Conservation (phyloP, 2,888 invertebrate genomes). For the Folsomia candida region DNA sequence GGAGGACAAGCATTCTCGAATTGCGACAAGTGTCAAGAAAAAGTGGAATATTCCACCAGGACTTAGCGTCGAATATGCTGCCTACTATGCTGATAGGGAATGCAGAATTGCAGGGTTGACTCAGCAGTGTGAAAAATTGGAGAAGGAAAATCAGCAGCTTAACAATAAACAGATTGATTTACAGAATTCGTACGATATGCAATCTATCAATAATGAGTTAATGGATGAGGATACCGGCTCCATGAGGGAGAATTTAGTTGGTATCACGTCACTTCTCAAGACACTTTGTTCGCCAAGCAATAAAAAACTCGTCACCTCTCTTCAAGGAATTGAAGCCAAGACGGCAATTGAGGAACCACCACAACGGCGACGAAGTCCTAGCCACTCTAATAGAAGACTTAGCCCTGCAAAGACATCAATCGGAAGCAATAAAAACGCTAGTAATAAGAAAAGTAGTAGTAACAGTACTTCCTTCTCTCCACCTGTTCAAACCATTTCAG, state of each 20-base stretch:
- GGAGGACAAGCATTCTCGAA: slow-evolving; percentile 77
- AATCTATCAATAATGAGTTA: slow-evolving; percentile 27
- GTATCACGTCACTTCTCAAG: slow-evolving; percentile 34
- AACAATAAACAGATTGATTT: slow-evolving; percentile 41
- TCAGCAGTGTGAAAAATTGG: slow-evolving; percentile 70
- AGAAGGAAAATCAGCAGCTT: slow-evolving; percentile 36
- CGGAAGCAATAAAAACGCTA: not conserved
- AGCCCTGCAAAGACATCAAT: slow-evolving; percentile 8
- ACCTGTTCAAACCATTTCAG: not conserved
- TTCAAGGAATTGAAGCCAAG: not conserved
- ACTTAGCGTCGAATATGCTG: slow-evolving; percentile 90
- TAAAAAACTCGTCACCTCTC: slow-evolving; percentile 22
- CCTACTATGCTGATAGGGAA: slow-evolving; percentile 87
- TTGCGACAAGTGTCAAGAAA: slow-evolving; percentile 79
- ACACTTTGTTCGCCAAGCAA: slow-evolving; percentile 32
- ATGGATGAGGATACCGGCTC: slow-evolving; percentile 32
- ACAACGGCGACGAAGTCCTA: slow-evolving; percentile 32
- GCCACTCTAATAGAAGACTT: not conserved
- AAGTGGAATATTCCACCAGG: slow-evolving; percentile 94
- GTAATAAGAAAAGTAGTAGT: not conserved
- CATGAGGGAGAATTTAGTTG: slow-evolving; percentile 24
- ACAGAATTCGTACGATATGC: slow-evolving; percentile 38
- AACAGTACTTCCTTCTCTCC: not conserved
- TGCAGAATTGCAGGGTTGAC: slow-evolving; percentile 75
- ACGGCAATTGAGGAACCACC: slow-evolving; percentile 7